Evolutionary conservation across 2,797 vertebrate species (phyloP).

Genomic region (Sebastes jordani): DNA sequence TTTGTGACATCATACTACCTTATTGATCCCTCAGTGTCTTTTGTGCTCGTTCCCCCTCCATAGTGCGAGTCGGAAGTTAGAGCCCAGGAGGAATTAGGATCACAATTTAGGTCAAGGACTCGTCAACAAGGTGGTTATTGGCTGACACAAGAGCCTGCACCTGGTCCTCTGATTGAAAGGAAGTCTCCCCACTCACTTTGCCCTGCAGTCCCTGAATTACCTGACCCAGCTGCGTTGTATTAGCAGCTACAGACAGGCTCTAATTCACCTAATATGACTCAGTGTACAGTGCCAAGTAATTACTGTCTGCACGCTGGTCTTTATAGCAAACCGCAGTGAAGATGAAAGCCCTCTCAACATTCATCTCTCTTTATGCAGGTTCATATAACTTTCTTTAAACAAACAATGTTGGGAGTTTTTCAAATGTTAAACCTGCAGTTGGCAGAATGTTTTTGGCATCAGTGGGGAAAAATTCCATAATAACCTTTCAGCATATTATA

Average conservation of each 20-base stretch:
- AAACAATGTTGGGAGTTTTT: not conserved
- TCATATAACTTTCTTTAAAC: not conserved
- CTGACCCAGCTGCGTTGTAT: constrained; percentile 41
- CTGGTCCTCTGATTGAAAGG: constrained; percentile 35
- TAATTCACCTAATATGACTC: constrained; percentile 50
- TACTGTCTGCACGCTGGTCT: constrained; percentile 40
- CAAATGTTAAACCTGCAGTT: not conserved
- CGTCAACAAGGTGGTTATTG: constrained; percentile 22
- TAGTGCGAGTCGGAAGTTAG: not conserved
- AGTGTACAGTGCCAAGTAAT: constrained; percentile 47
- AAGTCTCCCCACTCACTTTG: constrained; percentile 6
- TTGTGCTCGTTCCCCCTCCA: constrained; percentile 11
- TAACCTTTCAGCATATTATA: no score
- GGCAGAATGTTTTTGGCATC: no score
- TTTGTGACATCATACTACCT: constrained; percentile 37
- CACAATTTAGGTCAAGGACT: constrained; percentile 33
- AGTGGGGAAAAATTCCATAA: no score
- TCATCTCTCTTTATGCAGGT: not conserved
- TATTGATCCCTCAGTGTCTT: constrained; percentile 42
- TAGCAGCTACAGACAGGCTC: constrained; percentile 30
- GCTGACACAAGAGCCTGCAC: constrained; percentile 25
- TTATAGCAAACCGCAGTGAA: constrained; percentile 24
- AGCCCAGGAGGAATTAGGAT: constrained; percentile 22
- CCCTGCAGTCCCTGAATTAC: constrained; percentile 27
- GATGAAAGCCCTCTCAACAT: constrained; percentile 15